Conservation (phyloP, 2,888 invertebrate species). For the Mellilla xanthometata region DNA sequence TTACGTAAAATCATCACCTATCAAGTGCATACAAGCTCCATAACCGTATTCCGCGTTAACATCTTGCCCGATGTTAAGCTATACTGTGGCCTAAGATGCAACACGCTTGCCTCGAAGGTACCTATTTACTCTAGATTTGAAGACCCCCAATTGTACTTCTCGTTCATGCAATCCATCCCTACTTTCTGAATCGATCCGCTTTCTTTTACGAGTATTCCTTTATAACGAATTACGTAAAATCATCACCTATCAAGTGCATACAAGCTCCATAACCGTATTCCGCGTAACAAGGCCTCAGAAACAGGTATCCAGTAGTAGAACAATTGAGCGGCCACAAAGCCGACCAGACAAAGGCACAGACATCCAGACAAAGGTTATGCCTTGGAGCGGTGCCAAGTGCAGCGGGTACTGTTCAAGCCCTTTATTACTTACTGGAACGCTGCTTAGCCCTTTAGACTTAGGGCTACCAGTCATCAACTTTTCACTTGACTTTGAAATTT, state of each 20-base stretch:
- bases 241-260: background rate
- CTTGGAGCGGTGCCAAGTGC: slow-evolving; percentile 59
- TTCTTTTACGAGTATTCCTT: no score
- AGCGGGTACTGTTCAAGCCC: slow-evolving; percentile 31
- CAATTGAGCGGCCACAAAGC: slow-evolving; percentile 31
- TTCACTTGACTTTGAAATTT: no score
- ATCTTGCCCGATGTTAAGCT: no score
- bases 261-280: slow-evolving; percentile 1
- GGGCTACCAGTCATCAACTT: background rate
- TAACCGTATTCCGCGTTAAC: slow-evolving; percentile 4
- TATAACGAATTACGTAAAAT: no score
- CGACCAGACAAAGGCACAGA: slow-evolving; percentile 60
- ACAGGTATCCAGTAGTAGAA: slow-evolving; percentile 5
- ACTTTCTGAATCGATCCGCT: no score
- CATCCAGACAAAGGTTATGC: slow-evolving; percentile 58
- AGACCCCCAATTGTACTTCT: no score
- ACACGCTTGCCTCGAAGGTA: no score
- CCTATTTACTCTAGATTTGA: no score
- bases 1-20: background rate
- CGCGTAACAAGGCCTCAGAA: slow-evolving; percentile 1
- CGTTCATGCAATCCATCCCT: no score
- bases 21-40: background rate
- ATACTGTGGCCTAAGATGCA: no score
- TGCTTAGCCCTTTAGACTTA: slow-evolving; percentile 4
- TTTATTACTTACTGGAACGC: slow-evolving; percentile 27